Evolutionary conservation across 2,888 invertebrate genomes (phyloP).

Genomic region (Lasioglossum lativentre): DNA sequence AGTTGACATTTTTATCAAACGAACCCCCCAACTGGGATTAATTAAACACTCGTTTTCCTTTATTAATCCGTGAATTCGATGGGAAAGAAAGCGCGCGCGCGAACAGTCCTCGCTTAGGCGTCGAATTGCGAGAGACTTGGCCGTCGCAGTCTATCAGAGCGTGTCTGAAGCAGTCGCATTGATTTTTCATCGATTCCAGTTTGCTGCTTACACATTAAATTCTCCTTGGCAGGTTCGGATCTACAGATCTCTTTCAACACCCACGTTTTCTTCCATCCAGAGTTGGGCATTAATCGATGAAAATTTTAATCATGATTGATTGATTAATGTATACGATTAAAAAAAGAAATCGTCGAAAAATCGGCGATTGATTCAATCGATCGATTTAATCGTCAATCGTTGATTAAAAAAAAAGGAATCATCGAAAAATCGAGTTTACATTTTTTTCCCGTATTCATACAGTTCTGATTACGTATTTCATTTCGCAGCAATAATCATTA

Average conservation of each 20-base stretch:
- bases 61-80: constrained; percentile 40
- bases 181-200: constrained; percentile 77
- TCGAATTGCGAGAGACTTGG: constrained; percentile 74
- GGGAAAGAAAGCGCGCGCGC: constrained; percentile 61
- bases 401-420: too few species aligned
- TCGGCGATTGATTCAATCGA: too few species aligned
- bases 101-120: constrained; percentile 40
- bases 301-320: too few species aligned
- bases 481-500: too few species aligned
- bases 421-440: too few species aligned
- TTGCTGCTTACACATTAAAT: constrained; percentile 62
- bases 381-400: too few species aligned
- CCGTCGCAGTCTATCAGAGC: constrained; percentile 79
- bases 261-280: not conserved
- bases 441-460: too few species aligned
- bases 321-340: too few species aligned
- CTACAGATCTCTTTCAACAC: not conserved
- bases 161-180: constrained; percentile 79
- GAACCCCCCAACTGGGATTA: too few species aligned
- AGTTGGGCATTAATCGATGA: too few species aligned
- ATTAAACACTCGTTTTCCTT: not conserved
- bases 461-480: too few species aligned
- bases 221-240: constrained; percentile 29
- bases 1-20: not conserved
- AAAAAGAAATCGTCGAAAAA: too few species aligned